Evolutionary conservation across 1,140 invertebrate genomes (phyloP), one percentile per base, ranked within the genome.

Genomic region (Lepidurus apus): DNA sequence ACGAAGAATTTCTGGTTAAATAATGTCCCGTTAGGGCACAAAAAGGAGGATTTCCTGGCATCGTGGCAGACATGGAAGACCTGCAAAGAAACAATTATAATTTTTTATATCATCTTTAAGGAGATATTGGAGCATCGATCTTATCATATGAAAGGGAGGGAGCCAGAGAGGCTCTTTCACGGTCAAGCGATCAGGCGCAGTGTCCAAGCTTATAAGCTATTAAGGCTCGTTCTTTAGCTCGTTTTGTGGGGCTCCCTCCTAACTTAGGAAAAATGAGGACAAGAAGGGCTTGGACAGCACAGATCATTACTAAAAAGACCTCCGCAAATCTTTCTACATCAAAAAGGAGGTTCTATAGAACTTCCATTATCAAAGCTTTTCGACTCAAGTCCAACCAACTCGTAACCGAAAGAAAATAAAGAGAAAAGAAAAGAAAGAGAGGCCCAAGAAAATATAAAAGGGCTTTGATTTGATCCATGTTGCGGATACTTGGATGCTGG

Each of bases 21-120:
- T 43, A 88, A 84, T 17, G 88, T 89, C 74, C 88, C 88, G 76
- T 87, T 86, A n/a, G 88, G 88, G 79, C 88, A 89, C 0, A 89
- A 82, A 80, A 89, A 88, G 1, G 87, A 87, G 78, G 84, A 82
- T 82, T 94, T 92, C 6, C 92, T 89, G 8, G 92, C 92, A 81
- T 94, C 92, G 81, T 94, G 92, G 82, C 93, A 95, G 4, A 93
- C 89, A 84, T 94, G 93, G 84, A 94, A 95, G 0, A 91, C 93
- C 91, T 93, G 83, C 42, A 85, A 85, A 81, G 24, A 17, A 9
- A 43, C 42, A 76, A 75, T 34, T 13, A 65, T 65, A 7, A 0
- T 65, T 65, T n/a, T 65, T 21, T 65, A 65, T 65, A 65, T 13
- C 53, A 13, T 65, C 53, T 65, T 65, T 65, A 21, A 65, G 53